Base-by-base conservation (phyloP, 2,888 invertebrate genomes). In the Mesoligia furuncula region DNA sequence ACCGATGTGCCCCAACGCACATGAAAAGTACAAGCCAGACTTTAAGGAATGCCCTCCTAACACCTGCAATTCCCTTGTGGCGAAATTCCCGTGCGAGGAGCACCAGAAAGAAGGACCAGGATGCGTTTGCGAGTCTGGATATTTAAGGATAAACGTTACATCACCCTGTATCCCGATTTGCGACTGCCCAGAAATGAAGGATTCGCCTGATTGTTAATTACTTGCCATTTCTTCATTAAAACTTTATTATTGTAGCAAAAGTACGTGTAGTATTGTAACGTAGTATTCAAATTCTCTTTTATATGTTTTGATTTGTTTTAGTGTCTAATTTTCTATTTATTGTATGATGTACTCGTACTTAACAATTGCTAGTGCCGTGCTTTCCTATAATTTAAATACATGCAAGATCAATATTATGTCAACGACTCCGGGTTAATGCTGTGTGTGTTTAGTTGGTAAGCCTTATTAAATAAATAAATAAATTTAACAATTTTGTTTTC, bases 71-170 rank as follows among this genome's bases (percentile, higher is more conserved):
- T 82, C 90, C 0, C 48, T 90, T 8, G 79, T 89, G 1, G 78
- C 81, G 1, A 86, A 2, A 45, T 83, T 72, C n/a, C 27, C 68
- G 2, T 92, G 92, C 57, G 66, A 75, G n/a, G 36, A 31, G 13
- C 70, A 75, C 20, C 73, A 84, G 51, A 74, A 61, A 20, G 87
- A 86, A 54, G 59, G 66, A 13, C 77, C 86, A 5, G 90, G 91
- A 0, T 93, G 92, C 67, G 69, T 84, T 0, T 94, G 93, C 73
- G 81, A 88, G 24, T 31, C 87, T 7, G 91, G 91, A 0, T 93
- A 84, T 74, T 66, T 90, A 2, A 87, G 93, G 76, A 27, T 73
- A 6, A 75, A 77, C 5, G 61, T 70, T 2, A 85, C 82, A 2
- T 73, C 85, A 15, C 77, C 85, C 0, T 93, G 93, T 70, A 80